Evolutionary conservation across 64 coral and sea anemone species (phyloP), one percentile per base, ranked within the genome.

Genomic region (Montipora efflorescens): DNA sequence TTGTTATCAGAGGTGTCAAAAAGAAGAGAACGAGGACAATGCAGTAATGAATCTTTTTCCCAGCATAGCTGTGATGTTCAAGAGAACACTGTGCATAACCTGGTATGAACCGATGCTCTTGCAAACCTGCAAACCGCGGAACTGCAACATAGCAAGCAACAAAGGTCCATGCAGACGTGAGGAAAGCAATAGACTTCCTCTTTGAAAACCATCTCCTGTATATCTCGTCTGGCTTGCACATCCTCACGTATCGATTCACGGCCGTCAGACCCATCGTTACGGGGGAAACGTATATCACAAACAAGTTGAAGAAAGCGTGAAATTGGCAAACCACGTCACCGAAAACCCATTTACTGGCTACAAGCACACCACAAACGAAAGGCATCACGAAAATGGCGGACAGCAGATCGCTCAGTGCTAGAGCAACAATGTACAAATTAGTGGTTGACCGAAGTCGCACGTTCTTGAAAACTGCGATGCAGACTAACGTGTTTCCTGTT

Each of bases 301-400:
- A 71, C 68, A 71, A 71, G 20, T 1, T 71, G 68, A 21, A 71
- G 8, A 23, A 71, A 14, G 20, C 68, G 8, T 71, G 68, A 23
- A 71, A 23, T 23, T 23, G 68, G 19, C 18, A 71, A 71, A 71
- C 68, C 8, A 71, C 20, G 5, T 9, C 68, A 21, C 19, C 68
- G 19, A 71, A 71, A 71, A 21, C 3, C 68, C 18, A 71, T 71
- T 71, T 7, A 14, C 18, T 8, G 10, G 68, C 20, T 4, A 21
- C 14, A 14, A 71, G 68, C 20, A 71, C 68, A 23, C 68, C 0
- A 4, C 18, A 4, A 23, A 23, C 68, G 20, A 64, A 5, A 21
- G 82, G 82, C 14, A 85, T 85, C 2, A 85, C 36, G 1, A 85
- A 43, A 11, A 67, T 47, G 13, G 82, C 82, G 14, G 82, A 85